Conservation (phyloP, 2,797 vertebrate genomes). For the Diglossa cyanea region DNA sequence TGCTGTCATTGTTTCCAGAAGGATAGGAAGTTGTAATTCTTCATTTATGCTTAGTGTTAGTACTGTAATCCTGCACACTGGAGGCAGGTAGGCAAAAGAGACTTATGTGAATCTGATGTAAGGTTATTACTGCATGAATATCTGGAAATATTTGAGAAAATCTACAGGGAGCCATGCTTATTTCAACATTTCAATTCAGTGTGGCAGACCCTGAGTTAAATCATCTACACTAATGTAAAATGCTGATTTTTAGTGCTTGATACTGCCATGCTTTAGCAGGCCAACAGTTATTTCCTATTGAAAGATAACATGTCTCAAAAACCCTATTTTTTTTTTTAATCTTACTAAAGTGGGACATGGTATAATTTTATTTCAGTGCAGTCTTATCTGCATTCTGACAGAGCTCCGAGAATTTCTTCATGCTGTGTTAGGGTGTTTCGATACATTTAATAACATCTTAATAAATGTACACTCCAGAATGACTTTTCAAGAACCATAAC, state of each 20-base stretch:
- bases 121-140: neutral
- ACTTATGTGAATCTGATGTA: neutral
- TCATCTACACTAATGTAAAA: neutral
- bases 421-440: constrained; percentile 27
- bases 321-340: neutral
- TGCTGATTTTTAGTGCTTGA: neutral
- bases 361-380: constrained; percentile 43
- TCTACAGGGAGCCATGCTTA: neutral
- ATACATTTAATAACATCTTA: constrained; percentile 25
- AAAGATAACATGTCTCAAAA: neutral
- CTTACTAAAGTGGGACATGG: neutral
- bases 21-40: neutral
- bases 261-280: neutral
- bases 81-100: neutral
- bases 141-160: neutral
- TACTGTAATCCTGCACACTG: neutral
- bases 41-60: neutral
- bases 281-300: neutral
- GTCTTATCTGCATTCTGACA: constrained; percentile 44
- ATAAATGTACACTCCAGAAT: neutral
- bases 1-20: neutral
- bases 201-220: neutral
- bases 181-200: neutral
- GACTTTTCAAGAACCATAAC: constrained; percentile 26
- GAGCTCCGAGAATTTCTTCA: constrained; percentile 33